Evolutionary conservation across 2,888 invertebrate species (phyloP).

Genomic region (Thalpophila matura): DNA sequence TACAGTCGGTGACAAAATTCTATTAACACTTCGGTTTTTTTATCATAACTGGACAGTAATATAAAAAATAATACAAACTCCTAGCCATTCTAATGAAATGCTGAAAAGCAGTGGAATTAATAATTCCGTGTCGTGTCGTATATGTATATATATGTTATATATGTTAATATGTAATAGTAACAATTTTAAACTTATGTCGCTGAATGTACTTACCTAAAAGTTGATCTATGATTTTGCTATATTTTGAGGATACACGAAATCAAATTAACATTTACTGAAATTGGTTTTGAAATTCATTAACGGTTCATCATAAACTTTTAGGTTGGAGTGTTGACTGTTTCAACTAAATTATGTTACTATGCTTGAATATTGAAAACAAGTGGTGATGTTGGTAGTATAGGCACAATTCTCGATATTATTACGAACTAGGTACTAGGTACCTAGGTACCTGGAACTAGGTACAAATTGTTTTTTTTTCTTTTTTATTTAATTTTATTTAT

Average conservation of each 20-base stretch:
- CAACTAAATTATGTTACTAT: not conserved
- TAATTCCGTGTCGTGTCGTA: no score
- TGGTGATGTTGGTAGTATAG: not conserved
- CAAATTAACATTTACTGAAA: slow-evolving; percentile 50
- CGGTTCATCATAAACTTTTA: slow-evolving; percentile 35
- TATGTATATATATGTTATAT: no score
- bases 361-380: not conserved
- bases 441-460: no score
- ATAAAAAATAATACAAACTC: no score
- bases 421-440: no score
- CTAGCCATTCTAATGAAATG: no score
- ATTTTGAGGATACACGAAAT: slow-evolving; percentile 47
- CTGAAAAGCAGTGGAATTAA: no score
- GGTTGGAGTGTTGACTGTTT: slow-evolving; percentile 13
- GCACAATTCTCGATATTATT: not conserved
- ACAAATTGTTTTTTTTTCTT: not conserved
- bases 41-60: no score
- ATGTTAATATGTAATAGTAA: no score
- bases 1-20: no score
- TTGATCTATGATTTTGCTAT: slow-evolving; percentile 55
- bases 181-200: no score
- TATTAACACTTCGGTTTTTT: no score
- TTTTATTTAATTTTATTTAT: not conserved
- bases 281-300: slow-evolving; percentile 38
- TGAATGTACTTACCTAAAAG: slow-evolving; percentile 47